phyloP scores from a whole-genome alignment of 2,113 vertebrate genomes.

The Syrrhaptes paradoxus region DNA sequence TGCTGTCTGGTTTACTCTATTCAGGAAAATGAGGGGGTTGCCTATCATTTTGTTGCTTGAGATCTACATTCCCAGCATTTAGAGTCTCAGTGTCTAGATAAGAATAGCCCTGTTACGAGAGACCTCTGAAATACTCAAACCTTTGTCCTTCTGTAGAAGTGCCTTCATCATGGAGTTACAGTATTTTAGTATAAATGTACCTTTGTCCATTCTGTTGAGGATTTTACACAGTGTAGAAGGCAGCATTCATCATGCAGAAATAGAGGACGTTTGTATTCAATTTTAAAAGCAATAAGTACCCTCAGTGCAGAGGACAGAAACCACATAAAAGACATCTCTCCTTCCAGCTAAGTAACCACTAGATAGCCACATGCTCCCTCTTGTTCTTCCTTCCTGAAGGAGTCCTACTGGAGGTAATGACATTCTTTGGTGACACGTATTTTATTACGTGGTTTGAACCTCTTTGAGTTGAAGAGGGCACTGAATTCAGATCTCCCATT shows the following conservation, averaged over 20 bases:
- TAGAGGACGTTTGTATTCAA: neutral
- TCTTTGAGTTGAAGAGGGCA: neutral
- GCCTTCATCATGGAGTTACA: neutral
- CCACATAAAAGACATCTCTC: neutral
- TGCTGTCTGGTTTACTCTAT: neutral
- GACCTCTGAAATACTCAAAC: neutral
- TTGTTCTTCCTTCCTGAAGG: neutral
- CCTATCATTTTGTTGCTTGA: neutral
- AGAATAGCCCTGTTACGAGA: neutral
- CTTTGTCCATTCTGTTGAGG: neutral
- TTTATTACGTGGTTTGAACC: neutral
- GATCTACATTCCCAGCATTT: neutral
- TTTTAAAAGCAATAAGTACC: neutral
- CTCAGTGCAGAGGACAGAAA: neutral
- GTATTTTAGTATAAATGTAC: neutral
- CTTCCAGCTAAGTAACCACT: neutral
- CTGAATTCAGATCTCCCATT: neutral
- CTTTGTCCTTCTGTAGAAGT: neutral
- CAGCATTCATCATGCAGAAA: neutral
- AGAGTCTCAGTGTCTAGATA: neutral
- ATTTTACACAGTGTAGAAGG: neutral
- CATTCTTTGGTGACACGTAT: neutral
- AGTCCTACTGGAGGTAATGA: neutral
- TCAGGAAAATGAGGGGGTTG: neutral
- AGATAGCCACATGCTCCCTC: neutral